These are phyloP conservation scores for Caenorhabditis sp. DNA, from an alignment of 2,888 invertebrate species.

Conservation along the genomic window DNA sequence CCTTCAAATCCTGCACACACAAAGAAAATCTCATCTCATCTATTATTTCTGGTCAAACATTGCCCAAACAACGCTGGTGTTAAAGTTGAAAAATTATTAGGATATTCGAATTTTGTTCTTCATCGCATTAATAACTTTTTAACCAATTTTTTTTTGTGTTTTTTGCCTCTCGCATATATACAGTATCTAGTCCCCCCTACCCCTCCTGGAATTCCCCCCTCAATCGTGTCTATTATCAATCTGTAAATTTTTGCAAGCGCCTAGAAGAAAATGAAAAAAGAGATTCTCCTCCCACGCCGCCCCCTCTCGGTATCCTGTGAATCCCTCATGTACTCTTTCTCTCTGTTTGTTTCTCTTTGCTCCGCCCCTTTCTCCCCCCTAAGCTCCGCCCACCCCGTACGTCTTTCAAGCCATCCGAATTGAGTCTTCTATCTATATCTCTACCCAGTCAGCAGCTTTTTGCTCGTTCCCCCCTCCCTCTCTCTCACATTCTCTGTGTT, in stretches of 20 bases:
- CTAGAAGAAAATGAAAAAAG: too few species aligned
- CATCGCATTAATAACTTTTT: neutral
- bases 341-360: neutral
- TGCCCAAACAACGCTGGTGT: constrained; percentile 2
- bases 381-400: neutral
- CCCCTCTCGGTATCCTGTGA: constrained; percentile 21
- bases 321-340: constrained; percentile 32
- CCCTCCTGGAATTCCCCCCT: neutral
- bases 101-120: constrained; percentile 35
- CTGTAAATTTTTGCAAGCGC: neutral
- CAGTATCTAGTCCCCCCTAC: constrained; percentile 2
- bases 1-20: neutral
- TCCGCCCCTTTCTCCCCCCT: neutral
- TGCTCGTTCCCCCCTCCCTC: too few species aligned
- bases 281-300: too few species aligned
- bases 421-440: too few species aligned
- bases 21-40: neutral
- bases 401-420: constrained; percentile 25
- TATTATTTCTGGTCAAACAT: constrained; percentile 33
- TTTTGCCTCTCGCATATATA: too few species aligned
- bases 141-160: neutral
- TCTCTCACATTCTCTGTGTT: constrained; percentile 6
- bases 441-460: neutral
- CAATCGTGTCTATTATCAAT: neutral
- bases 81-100: constrained; percentile 9